Evolutionary conservation across 2,888 invertebrate species (phyloP).

Genomic region (Alloscopus bannaensis): DNA sequence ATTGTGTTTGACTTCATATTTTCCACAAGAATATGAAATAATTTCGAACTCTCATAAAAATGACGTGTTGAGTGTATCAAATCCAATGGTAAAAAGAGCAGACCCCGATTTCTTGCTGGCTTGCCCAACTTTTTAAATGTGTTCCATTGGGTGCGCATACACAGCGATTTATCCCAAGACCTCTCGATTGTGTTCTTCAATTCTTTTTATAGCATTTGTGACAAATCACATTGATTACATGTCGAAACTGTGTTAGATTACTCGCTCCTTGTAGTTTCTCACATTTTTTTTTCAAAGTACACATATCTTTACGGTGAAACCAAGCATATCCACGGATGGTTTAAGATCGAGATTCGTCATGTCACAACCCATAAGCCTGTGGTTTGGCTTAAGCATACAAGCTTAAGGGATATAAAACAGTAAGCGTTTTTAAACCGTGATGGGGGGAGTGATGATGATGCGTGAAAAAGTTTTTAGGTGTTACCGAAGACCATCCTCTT

Average conservation of each 20-base stretch:
- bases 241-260: neutral
- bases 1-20: too few species aligned
- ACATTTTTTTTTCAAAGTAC: neutral
- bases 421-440: too few species aligned
- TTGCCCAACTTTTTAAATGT: slow-evolving; percentile 7
- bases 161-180: slow-evolving; percentile 21
- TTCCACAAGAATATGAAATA: too few species aligned
- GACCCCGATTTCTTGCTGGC: too few species aligned
- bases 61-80: too few species aligned
- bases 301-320: slow-evolving; percentile 5
- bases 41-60: too few species aligned
- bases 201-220: neutral
- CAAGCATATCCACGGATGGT: slow-evolving; percentile 41
- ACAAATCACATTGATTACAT: neutral
- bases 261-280: too few species aligned
- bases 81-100: too few species aligned
- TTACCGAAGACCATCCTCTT: slow-evolving; percentile 10
- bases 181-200: neutral
- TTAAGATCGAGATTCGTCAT: slow-evolving; percentile 35
- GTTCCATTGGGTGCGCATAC: slow-evolving; percentile 28
- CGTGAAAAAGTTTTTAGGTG: neutral
- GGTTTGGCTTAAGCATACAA: neutral
- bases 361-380: slow-evolving; percentile 22
- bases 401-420: too few species aligned
- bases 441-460: neutral